Evolutionary conservation across 2,888 invertebrate species (phyloP), one percentile per base, ranked within the genome.

Genomic region (Nesidiocoris tenuis): DNA sequence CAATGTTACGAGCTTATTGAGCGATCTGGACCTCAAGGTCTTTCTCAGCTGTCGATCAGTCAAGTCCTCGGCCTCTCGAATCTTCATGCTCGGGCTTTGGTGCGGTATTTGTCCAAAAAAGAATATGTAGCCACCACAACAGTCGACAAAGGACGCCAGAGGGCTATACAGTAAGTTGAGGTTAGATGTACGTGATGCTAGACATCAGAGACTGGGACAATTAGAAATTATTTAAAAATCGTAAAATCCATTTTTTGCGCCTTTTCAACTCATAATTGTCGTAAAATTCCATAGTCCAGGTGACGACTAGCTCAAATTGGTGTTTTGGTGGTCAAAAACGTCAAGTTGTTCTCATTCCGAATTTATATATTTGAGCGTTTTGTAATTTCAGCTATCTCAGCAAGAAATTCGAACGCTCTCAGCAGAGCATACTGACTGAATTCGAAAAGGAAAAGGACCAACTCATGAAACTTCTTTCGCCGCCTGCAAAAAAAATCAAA

Each of bases 71-170:
- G 86, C 1, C 78, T 85, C 1, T 83, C 84, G 17, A 83, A 84
- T 72, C 81, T 86, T 0, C 83, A 84, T n/a, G 82, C 86, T 0
- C 83, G 88, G 0, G 83, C 85, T 2, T 80, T 86, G 54, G 81
- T 82, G n/a, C 84, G 87, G 54, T 86, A 85, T 79, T 81, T 88
- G 19, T 82, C 83, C 55, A 86, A 83, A 75, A 79, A 80, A 24
- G 83, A 82, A 77, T 80, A 85, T n/a, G 83, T 88, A 2, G 84
- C 85, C 12, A 84, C 84, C 0, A 86, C 86, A 78, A 84, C 86
- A 82, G 84, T 86, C 61, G 88, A 88, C 79, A 82, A 84, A 59
- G 88, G 88, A 7, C 84, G 88, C 56, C 88, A 88, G 79, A 83
- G 88, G 61, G 70, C 25, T 19, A 1, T 23, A 0, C 59, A 70